Conservation (phyloP, 2,888 invertebrate genomes). For the Argyresthia goedartella region DNA sequence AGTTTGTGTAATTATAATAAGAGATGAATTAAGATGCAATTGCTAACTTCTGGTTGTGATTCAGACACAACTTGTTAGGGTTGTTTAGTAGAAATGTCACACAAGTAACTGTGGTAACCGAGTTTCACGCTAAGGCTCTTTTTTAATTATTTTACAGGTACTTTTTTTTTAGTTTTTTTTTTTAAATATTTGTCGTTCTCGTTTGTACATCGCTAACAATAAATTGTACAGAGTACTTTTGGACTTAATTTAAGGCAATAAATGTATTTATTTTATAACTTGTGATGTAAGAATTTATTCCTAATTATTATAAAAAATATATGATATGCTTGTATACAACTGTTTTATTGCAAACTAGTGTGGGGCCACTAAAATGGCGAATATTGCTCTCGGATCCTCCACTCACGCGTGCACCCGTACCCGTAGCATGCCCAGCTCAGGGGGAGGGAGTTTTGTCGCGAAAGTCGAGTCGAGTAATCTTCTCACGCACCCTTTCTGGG, state of each 20-base stretch:
- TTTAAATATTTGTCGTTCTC: constrained; percentile 59
- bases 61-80: constrained; percentile 69
- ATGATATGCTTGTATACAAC: constrained; percentile 62
- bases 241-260: constrained; percentile 72
- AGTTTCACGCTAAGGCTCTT: constrained; percentile 52
- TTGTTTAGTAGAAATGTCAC: constrained; percentile 59
- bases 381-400: not conserved
- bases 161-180: constrained; percentile 39
- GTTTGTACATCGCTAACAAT: constrained; percentile 72
- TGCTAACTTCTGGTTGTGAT: constrained; percentile 72
- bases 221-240: constrained; percentile 70
- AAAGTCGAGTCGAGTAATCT: no score
- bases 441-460: no score
- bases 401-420: not conserved
- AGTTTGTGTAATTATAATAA: constrained; percentile 67
- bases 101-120: constrained; percentile 42
- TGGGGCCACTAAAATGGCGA: no score
- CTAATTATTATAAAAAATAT: constrained; percentile 70
- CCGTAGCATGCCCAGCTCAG: no score
- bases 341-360: not conserved
- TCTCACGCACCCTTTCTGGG: no score
- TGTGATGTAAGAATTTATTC: constrained; percentile 72
- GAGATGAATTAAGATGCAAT: constrained; percentile 54
- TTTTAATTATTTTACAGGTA: constrained; percentile 27
- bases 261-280: constrained; percentile 72